phyloP scores from a whole-genome alignment of 1,140 invertebrate genomes.

The Cheumatopsyche charites region DNA sequence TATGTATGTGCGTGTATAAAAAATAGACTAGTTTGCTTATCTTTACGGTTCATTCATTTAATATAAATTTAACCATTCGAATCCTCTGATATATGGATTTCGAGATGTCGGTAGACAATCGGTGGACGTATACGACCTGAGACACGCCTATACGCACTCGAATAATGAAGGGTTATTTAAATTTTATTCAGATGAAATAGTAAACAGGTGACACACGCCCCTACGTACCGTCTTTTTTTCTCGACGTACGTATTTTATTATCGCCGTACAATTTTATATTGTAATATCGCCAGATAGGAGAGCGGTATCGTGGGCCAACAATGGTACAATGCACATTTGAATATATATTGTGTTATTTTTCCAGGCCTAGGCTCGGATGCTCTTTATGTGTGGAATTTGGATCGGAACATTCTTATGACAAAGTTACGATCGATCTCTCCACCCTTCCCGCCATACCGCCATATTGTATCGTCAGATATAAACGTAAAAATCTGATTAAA shows the following conservation, averaged over 20 bases:
- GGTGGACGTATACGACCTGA: conserved; percentile 14
- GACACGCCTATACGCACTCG: conserved; percentile 20
- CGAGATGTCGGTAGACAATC: conserved; percentile 12
- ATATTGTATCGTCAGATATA: no score
- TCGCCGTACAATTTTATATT: conserved; percentile 11
- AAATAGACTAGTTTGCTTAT: no score
- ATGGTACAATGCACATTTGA: conserved; percentile 13
- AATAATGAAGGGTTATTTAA: conserved; percentile 41
- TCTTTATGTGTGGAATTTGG: not conserved
- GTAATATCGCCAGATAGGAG: conserved; percentile 15
- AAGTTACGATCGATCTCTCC: conserved; percentile 9
- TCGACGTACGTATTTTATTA: conserved; percentile 19
- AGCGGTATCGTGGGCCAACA: conserved; percentile 9
- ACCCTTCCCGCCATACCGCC: no score
- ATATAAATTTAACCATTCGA: no score
- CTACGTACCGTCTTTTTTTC: conserved; percentile 21
- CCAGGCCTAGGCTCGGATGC: not conserved
- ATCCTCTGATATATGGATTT: conserved; percentile 15
- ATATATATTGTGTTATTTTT: conserved; percentile 22
- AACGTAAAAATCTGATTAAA: no score
- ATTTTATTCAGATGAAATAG: conserved; percentile 45
- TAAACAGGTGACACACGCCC: conserved; percentile 30
- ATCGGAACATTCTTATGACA: not conserved
- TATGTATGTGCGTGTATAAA: no score
- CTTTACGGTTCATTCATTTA: no score